phyloP scores from a whole-genome alignment of 2,888 invertebrate species.

The Mesochorus sp. region DNA sequence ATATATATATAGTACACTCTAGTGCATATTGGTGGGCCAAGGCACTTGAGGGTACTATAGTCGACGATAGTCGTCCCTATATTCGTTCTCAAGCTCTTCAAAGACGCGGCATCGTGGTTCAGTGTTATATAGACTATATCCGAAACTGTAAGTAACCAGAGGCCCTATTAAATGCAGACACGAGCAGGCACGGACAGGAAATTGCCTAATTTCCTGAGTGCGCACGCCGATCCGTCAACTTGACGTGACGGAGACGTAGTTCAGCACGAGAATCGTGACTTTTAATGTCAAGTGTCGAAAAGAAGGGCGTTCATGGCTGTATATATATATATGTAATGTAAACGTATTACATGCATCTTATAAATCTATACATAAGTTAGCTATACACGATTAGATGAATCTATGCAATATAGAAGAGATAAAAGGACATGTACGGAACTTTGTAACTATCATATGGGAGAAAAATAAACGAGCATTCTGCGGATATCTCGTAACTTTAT shows the following conservation, averaged over 20 bases:
- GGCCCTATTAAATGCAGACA: conserved; percentile 81
- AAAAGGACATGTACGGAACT: too few relatives aligned
- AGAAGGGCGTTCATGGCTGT: conserved; percentile 63
- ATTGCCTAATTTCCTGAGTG: conserved; percentile 83
- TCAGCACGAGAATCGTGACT: conserved; percentile 79
- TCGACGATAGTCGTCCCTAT: conserved; percentile 64
- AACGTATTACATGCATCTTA: background rate
- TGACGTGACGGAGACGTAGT: conserved; percentile 80
- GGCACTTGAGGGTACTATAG: conserved; percentile 52
- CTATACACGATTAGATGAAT: too few relatives aligned
- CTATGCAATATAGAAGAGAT: too few relatives aligned
- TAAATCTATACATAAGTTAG: background rate
- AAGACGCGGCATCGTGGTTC: conserved; percentile 52
- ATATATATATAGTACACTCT: background rate
- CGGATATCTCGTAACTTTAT: too few relatives aligned
- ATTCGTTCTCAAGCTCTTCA: conserved; percentile 14
- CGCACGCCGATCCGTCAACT: conserved; percentile 82
- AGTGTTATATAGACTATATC: conserved; percentile 61
- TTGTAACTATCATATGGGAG: too few relatives aligned
- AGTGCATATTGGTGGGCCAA: conserved; percentile 37
- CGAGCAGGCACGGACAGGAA: conserved; percentile 81
- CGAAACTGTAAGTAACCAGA: conserved; percentile 72
- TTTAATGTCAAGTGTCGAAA: conserved; percentile 82
- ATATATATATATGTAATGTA: conserved; percentile 1
- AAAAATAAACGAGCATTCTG: too few relatives aligned